Base-by-base conservation (phyloP, 2,797 vertebrate genomes). In the Enteromius paludinosus region DNA sequence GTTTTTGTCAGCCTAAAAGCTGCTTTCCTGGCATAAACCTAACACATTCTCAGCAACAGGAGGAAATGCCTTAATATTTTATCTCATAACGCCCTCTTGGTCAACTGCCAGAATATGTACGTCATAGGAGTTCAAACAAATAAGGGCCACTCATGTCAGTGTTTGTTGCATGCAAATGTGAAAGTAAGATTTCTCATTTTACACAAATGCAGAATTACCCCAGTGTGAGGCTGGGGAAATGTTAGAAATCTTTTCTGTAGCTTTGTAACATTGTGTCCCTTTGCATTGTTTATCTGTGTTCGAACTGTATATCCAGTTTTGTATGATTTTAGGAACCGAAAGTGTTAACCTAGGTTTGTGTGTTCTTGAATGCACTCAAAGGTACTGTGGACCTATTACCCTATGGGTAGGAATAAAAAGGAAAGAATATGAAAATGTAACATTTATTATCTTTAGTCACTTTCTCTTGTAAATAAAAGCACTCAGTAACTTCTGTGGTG, bases 341-440 rank as follows among this genome's bases (percentile, higher is more conserved):
- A 88, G 86, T 95, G 96, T 98, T 98, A 99, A 97, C 97, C 95
- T 97, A 97, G 94, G 94, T 96, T 97, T 96, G 96, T 97, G 96
- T 99, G 96, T 98, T 96, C 96, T 96, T 96, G 95, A 96, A 97
- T 95, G 91, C 96, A 97, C 96, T 96, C 96, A 94, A 95, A 95
- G 95, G 95, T 96, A 96, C 95, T 95, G 95, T 97, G 97, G 98
- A 97, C 97, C 96, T 98, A 98, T 98, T 99, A 98, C 98, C 98
- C 98, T 98, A 97, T 99, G 98, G 98, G 98, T 99, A 99, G 98
- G 96, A 97, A 97, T 97, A 93, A 96, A 96, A 95, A 97, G 93
- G 95, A 93, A 79, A 86, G 95, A 96, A 96, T 97, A 96, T 96
- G 93, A 95, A 96, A 95, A 95, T 97, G 96, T 95, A 96, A 96